These are phyloP conservation scores for Orussus abietinus DNA, from an alignment of 1,140 invertebrate genomes.

Conservation along the genomic window DNA sequence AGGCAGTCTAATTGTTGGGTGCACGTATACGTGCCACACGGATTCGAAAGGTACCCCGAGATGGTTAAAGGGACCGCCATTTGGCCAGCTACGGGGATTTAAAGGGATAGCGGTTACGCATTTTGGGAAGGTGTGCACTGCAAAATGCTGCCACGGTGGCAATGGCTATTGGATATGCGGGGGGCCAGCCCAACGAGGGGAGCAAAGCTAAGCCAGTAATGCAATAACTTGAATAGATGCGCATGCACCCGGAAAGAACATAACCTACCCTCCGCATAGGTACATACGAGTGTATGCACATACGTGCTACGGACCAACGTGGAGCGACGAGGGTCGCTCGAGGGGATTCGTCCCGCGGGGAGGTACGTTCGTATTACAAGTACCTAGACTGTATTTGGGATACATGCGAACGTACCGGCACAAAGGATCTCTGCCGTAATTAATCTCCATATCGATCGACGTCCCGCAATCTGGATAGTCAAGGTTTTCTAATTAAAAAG, in stretches of 20 bases:
- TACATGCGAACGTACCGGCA: no score
- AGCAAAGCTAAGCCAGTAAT: constrained; percentile 50
- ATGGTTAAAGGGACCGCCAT: no score
- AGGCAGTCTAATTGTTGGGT: no score
- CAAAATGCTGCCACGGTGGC: constrained; percentile 31
- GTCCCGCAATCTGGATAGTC: no score
- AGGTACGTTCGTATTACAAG: not conserved
- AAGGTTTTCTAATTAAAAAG: no score
- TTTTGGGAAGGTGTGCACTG: constrained; percentile 35
- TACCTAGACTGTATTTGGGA: no score
- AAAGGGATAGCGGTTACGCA: constrained; percentile 33
- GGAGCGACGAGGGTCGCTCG: constrained; percentile 16
- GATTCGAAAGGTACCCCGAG: no score
- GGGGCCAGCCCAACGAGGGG: constrained; percentile 23
- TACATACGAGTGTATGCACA: constrained; percentile 7
- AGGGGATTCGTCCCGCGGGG: not conserved
- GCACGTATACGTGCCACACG: no score
- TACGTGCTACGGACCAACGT: constrained; percentile 19
- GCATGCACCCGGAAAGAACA: constrained; percentile 46
- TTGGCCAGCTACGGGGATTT: no score
- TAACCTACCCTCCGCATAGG: constrained; percentile 23
- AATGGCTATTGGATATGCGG: constrained; percentile 40
- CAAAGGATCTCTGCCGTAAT: no score
- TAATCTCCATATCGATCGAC: no score
- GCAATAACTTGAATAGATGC: constrained; percentile 50